Conservation (phyloP, 2,113 vertebrate genomes). For the Pteruthius melanotis region DNA sequence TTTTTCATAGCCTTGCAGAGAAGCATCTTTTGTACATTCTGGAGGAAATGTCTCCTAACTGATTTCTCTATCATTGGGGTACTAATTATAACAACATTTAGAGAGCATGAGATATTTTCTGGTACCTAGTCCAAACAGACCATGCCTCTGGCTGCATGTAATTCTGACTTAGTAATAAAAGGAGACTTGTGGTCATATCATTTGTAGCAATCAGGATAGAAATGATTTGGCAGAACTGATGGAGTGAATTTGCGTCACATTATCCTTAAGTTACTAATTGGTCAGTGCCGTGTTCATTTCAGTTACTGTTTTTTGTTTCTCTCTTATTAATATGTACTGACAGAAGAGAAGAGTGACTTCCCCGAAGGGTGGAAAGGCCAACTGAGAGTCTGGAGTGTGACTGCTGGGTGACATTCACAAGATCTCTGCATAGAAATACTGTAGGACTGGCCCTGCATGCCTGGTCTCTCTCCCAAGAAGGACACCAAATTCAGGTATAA, state of each 20-base stretch:
- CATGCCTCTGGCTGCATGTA: constrained; percentile 17
- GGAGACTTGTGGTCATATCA: not conserved
- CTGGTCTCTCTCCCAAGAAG: not conserved
- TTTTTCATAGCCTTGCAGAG: not conserved
- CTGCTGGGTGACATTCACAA: not conserved
- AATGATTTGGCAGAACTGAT: constrained; percentile 31
- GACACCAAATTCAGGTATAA: not conserved
- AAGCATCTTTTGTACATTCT: not conserved
- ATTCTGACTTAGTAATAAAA: constrained; percentile 19
- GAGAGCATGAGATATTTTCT: not conserved
- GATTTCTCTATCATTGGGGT: not conserved
- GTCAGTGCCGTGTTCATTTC: not conserved
- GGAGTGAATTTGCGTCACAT: not conserved
- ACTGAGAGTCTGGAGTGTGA: not conserved
- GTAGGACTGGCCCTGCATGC: not conserved
- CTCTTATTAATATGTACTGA: not conserved
- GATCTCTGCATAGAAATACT: not conserved
- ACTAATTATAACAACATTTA: constrained; percentile 32
- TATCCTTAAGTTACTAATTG: constrained; percentile 32
- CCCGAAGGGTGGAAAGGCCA: not conserved
- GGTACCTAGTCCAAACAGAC: not conserved
- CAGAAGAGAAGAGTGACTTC: not conserved
- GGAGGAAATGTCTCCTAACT: not conserved
- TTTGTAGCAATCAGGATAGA: constrained; percentile 16
- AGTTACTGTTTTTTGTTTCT: not conserved